Evolutionary conservation across 2,113 vertebrate genomes (phyloP), one percentile per base, ranked within the genome.

Genomic region (Camarhynchus parvulus): DNA sequence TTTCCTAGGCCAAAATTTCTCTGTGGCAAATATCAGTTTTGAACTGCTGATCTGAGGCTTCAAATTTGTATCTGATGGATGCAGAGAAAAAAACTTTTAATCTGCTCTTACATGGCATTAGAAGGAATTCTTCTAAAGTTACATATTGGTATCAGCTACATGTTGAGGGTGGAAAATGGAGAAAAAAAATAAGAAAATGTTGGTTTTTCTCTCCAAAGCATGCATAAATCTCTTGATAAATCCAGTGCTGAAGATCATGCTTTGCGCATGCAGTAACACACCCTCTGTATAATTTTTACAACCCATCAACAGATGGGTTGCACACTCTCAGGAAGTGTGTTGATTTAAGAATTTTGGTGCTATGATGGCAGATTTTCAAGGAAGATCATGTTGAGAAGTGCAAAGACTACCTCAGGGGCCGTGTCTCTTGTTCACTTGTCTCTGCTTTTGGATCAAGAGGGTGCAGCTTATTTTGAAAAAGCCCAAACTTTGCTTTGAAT

Each of bases 151-250:
- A 67, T 21, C 19, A 86, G 28, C 3, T 61, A 55, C 17, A 3
- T 69, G 6, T 28, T n/a, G 10, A 8, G 15, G 9, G 7, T 3
- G 4, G 2, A 35, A 24, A 37, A 30, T 12, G 3, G 4, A 9
- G 4, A 9, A 31, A 28, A 15, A 56, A 33, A 3, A 53, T 4
- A 42, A 33, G 2, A 15, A 37, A 50, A n/a, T 2, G 1, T 16
- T n/a, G 6, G 0, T 33, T 70, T 62, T 56, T 23, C 10, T 46
- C 15, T 47, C 49, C 21, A 63, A 59, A 81, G 13, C 1, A 1
- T 37, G 7, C 15, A 27, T 8, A 58, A 77, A 58, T 55, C 2
- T 83, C 22, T 59, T 30, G 10, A 31, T 30, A 67, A 39, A 46
- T 18, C 25, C 20, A 37, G 28, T 27, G 50, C 8, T 69, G 59